Conservation (phyloP, 2,113 vertebrate species). For the Mustela lutreola region DNA sequence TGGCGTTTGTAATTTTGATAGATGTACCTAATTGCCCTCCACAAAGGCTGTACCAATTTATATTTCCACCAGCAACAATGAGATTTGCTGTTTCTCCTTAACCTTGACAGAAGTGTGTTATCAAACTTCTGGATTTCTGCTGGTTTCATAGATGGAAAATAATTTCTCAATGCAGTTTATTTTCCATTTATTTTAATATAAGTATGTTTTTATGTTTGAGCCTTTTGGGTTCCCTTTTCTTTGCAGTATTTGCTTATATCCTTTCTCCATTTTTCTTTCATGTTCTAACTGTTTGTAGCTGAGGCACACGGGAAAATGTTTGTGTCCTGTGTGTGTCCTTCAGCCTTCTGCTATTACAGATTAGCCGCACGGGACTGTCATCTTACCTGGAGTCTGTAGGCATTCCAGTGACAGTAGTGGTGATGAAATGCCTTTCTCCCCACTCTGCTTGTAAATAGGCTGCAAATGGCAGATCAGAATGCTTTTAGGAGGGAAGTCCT, state of each 20-base stretch:
- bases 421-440: background rate
- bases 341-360: background rate
- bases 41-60: background rate
- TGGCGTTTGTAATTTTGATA: background rate
- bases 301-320: background rate
- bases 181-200: constrained; percentile 39
- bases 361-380: background rate
- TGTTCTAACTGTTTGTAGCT: background rate
- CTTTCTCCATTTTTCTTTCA: background rate
- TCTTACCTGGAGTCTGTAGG: background rate
- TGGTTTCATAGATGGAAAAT: background rate
- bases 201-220: constrained; percentile 16
- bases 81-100: background rate
- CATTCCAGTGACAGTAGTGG: background rate
- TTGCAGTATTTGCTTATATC: background rate
- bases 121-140: background rate
- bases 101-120: background rate
- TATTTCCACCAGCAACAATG: background rate
- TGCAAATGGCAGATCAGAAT: background rate
- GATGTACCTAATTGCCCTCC: background rate
- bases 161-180: background rate
- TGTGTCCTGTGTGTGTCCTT: background rate
- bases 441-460: background rate
- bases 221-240: constrained; percentile 1
- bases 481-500: background rate